Conservation (phyloP, 2,888 invertebrate species). For the Sinopyrophorus schimmeli region DNA sequence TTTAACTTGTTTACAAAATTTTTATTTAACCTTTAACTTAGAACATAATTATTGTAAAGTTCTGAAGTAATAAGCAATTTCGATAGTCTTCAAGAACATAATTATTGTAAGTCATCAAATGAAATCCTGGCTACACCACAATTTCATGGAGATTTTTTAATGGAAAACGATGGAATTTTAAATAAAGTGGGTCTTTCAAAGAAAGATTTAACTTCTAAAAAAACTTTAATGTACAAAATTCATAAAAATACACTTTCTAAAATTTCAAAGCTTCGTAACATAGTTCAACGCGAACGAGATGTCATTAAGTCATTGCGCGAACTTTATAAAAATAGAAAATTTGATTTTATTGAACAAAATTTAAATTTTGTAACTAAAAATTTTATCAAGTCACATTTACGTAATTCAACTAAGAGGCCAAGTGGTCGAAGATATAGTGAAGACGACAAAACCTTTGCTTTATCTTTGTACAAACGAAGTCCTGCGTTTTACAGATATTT, state of each 20-base stretch:
- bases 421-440: slow-evolving; percentile 20
- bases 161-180: no score
- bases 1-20: no score
- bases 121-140: no score
- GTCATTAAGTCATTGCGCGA: background rate
- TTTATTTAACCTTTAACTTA: no score
- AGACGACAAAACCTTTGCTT: slow-evolving; percentile 7
- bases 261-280: no score
- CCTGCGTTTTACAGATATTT: slow-evolving; percentile 18
- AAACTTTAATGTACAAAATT: background rate
- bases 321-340: background rate
- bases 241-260: no score
- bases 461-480: slow-evolving; percentile 5
- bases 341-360: background rate
- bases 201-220: background rate
- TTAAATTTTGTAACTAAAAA: slow-evolving; percentile 1
- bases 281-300: no score
- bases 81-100: no score
- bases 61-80: no score
- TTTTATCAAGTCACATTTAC: background rate
- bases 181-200: background rate
- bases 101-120: no score
- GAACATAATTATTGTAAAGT: no score
- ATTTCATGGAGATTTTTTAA: no score
- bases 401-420: background rate